Evolutionary conservation across 2,113 vertebrate genomes (phyloP), one percentile per base, ranked within the genome.

Genomic region (Chloropsis hardwickii): DNA sequence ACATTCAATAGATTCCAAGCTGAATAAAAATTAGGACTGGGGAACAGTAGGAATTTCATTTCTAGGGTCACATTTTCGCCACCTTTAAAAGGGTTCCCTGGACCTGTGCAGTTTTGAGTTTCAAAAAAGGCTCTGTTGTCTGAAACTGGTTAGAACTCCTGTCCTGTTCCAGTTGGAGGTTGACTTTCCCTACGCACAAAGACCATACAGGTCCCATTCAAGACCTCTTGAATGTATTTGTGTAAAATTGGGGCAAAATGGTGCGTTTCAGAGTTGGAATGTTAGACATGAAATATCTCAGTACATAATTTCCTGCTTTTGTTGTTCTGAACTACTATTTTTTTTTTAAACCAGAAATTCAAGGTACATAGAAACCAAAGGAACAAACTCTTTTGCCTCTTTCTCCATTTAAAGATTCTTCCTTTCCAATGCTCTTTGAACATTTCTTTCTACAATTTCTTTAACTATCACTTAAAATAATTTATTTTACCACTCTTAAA

Each of bases 401-500:
- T 65, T 66, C 22, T 45, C 13, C 25, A 48, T 83, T 62, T 51
- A 61, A 91, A 62, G 33, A 23, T 58, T 53, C 9, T 35, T 22
- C 47, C 58, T 91, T 90, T 78, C 10, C 12, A 73, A 62, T 10
- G 33, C 10, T n/a, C 31, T 92, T 92, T 64, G 51, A 27, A 62
- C 9, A 62, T 80, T 87, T 87, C 47, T 84, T 60, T 60, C 69
- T 82, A 44, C 61, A 84, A 23, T 78, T 94, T 95, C 73, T 73
- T 86, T 86, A 69, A 66, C 72, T 96, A 86, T 93, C 76, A 95
- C 92, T 94, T 94, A 79, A 97, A 95, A 11, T 0, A 90, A 94
- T 40, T 90, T 77, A 66, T 97, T 98, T 96, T 94, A 89, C 74
- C 81, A 96, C 92, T 92, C 84, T 87, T n/a, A 44, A 86, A 71